These are phyloP conservation scores for Drosophila paulistorum DNA, from an alignment of 1,140 invertebrate genomes.

Conservation along the genomic window DNA sequence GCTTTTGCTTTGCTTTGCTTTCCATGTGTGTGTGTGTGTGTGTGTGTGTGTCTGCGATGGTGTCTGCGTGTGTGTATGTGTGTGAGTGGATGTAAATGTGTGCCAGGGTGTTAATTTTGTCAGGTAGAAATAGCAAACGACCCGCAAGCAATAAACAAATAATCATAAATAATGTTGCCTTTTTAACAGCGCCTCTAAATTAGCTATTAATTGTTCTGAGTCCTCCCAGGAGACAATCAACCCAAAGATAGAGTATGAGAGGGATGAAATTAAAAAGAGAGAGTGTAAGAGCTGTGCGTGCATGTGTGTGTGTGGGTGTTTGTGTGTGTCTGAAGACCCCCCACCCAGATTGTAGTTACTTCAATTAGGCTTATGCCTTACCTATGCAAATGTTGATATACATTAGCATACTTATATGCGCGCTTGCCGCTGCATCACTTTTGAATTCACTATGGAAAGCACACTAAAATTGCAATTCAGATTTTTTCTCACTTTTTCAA, in stretches of 20 bases:
- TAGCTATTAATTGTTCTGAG: conserved; percentile 68
- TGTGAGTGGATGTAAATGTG: conserved; percentile 7
- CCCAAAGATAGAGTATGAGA: not conserved
- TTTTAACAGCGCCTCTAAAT: conserved; percentile 73
- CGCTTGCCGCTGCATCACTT: not conserved
- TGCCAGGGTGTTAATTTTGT: conserved; percentile 52
- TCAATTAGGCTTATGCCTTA: conserved; percentile 71
- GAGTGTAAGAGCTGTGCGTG: not conserved
- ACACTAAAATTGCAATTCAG: not conserved
- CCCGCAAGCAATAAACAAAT: conserved; percentile 75
- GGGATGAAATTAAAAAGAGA: not conserved
- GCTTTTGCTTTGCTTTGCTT: conserved; percentile 41
- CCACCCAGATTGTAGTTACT: conserved; percentile 46
- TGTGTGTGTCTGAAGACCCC: not conserved
- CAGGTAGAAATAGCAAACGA: conserved; percentile 56
- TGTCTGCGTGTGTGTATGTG: conserved; percentile 22
- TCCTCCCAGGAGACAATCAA: not conserved
- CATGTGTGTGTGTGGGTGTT: not conserved
- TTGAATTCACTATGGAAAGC: not conserved
- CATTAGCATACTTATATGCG: conserved; percentile 45
- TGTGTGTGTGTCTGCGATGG: conserved; percentile 14
- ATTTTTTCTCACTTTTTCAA: not conserved
- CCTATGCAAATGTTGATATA: conserved; percentile 61
- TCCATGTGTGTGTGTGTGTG: conserved; percentile 25
- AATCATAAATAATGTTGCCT: conserved; percentile 77